These are phyloP conservation scores for Gallinago jamesoni DNA, from an alignment of 2,113 vertebrate species.

Conservation along the genomic window DNA sequence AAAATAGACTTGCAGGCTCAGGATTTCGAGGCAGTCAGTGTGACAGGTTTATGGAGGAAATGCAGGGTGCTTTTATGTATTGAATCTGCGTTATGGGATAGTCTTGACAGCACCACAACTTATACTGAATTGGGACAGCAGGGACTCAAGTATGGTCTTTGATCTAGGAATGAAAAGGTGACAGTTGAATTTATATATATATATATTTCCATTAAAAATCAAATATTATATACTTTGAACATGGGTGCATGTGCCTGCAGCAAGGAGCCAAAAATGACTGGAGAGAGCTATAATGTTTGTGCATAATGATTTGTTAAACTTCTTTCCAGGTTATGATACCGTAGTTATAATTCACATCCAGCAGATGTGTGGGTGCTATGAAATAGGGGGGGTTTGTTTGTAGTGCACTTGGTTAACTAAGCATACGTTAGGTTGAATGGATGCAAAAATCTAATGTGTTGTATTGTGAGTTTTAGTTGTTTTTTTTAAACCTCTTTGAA, in stretches of 20 bases:
- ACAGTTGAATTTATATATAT: background rate
- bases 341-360: background rate
- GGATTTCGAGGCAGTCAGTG: background rate
- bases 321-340: background rate
- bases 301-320: background rate
- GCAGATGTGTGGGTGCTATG: background rate
- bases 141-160: background rate
- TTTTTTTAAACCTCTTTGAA: background rate
- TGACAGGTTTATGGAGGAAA: background rate
- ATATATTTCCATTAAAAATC: background rate
- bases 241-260: background rate
- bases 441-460: too few species aligned
- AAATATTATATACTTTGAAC: background rate
- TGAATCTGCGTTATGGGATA: background rate
- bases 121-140: background rate
- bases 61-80: background rate
- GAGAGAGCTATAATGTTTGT: background rate
- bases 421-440: too few species aligned
- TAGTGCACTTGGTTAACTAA: background rate
- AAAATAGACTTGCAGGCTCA: background rate
- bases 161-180: background rate
- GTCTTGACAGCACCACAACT: background rate
- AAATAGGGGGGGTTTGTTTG: background rate
- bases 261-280: background rate
- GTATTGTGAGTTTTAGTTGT: rapidly evolving